phyloP scores from a whole-genome alignment of 2,797 vertebrate species.

The Mormyrops attenuatus region DNA sequence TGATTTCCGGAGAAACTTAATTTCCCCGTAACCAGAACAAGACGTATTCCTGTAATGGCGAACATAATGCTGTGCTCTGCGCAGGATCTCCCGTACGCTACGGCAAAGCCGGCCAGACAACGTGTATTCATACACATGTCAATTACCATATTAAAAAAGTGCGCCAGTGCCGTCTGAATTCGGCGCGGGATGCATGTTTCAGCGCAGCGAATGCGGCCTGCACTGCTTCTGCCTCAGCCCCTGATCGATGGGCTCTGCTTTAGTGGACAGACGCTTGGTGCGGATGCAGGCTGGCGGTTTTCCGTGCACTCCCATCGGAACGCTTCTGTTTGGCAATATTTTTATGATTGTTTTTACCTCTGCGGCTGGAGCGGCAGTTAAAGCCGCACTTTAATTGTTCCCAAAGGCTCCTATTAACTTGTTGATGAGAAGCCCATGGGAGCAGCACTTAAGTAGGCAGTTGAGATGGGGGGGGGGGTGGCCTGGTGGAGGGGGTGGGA shows the following conservation, averaged over 20 bases:
- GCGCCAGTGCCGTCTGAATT: constrained; percentile 47
- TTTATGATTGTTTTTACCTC: constrained; percentile 69
- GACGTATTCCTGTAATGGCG: constrained; percentile 70
- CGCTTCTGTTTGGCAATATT: constrained; percentile 68
- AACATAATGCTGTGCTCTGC: constrained; percentile 67
- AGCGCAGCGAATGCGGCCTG: constrained; percentile 57
- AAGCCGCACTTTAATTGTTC: constrained; percentile 84
- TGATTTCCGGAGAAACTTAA: constrained; percentile 68
- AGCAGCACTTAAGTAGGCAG: constrained; percentile 76
- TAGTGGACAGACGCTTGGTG: constrained; percentile 54
- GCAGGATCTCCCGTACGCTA: constrained; percentile 59
- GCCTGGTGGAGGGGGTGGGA: constrained; percentile 35
- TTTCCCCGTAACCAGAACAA: constrained; percentile 71
- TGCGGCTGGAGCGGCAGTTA: constrained; percentile 70
- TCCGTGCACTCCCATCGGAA: constrained; percentile 62
- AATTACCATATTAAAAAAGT: constrained; percentile 44
- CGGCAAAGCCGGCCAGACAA: constrained; percentile 71
- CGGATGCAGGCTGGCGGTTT: constrained; percentile 56
- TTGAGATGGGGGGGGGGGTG: constrained; percentile 72
- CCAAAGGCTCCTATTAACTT: constrained; percentile 82
- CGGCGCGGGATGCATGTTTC: constrained; percentile 56
- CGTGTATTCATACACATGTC: constrained; percentile 70
- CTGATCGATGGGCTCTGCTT: constrained; percentile 52
- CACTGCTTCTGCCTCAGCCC: constrained; percentile 58
- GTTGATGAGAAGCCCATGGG: constrained; percentile 88